Evolutionary conservation across 1,140 invertebrate genomes (phyloP).

Genomic region (Orius laevigatus): DNA sequence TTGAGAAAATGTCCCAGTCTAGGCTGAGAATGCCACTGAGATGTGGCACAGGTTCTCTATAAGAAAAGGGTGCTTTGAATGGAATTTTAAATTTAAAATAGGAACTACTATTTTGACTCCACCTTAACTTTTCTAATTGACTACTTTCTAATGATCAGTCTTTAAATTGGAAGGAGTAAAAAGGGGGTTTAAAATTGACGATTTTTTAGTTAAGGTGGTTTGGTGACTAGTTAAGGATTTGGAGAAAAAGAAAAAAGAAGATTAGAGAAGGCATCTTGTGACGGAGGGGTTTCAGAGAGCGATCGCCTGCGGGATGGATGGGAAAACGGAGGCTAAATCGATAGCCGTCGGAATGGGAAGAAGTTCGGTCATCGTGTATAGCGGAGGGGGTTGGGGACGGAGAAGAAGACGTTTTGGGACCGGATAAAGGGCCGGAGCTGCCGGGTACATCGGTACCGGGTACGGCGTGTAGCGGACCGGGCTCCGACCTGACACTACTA

Average conservation of each 20-base stretch:
- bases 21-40: no score
- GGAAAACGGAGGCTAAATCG: slow-evolving; percentile 50
- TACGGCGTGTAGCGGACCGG: slow-evolving; percentile 35
- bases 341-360: slow-evolving; percentile 38
- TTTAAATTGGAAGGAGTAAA: slow-evolving; percentile 5
- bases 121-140: slow-evolving; percentile 5
- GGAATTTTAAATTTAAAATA: slow-evolving; percentile 4
- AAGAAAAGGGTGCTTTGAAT: neutral
- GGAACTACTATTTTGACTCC: slow-evolving; percentile 6
- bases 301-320: slow-evolving; percentile 17
- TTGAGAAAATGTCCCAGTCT: no score
- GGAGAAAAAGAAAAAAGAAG: neutral
- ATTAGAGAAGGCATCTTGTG: neutral
- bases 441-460: slow-evolving; percentile 32
- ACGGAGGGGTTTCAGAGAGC: slow-evolving; percentile 10
- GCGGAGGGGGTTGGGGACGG: slow-evolving; percentile 30
- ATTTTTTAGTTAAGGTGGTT: slow-evolving; percentile 5
- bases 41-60: no score
- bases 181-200: no score
- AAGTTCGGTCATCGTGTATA: slow-evolving; percentile 50
- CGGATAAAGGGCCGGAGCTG: slow-evolving; percentile 29
- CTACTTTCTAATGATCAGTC: slow-evolving; percentile 7
- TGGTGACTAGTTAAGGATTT: no score
- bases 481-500: slow-evolving; percentile 27
- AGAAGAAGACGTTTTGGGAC: slow-evolving; percentile 28